Conservation (phyloP, 1,140 invertebrate genomes). For the Hycleus cichorii region DNA sequence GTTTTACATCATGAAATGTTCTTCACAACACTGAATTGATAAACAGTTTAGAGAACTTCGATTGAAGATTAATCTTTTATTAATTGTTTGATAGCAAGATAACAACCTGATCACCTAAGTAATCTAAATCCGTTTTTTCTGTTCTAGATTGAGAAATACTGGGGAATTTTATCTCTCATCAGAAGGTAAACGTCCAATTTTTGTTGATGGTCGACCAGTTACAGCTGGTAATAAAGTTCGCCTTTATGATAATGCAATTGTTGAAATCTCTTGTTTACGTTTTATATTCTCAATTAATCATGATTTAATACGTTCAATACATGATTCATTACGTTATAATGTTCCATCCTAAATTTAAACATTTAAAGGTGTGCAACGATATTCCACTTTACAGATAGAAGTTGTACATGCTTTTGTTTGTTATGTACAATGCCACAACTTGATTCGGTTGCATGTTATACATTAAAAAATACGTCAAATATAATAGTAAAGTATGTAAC, state of each 20-base stretch:
- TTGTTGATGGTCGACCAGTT: conserved; percentile 87
- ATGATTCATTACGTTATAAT: conserved; percentile 38
- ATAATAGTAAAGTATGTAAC: too few species aligned
- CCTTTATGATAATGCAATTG: conserved; percentile 86
- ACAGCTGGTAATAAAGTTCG: conserved; percentile 78
- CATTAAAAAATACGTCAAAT: too few species aligned
- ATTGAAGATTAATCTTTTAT: too few species aligned
- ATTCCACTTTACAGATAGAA: too few species aligned
- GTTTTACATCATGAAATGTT: too few species aligned
- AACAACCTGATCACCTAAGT: background rate
- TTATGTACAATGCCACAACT: too few species aligned
- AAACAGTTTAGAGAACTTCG: too few species aligned
- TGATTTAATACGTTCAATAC: conserved; percentile 61
- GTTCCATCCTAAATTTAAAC: background rate
- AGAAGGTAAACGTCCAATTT: conserved; percentile 91
- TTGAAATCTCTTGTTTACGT: conserved; percentile 85
- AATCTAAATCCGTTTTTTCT: background rate
- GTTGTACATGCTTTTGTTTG: too few species aligned
- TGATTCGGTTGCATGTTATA: too few species aligned
- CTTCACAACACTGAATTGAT: too few species aligned
- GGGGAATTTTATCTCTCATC: conserved; percentile 93
- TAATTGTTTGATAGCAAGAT: background rate
- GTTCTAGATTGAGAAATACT: conserved; percentile 79
- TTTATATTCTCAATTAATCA: conserved; percentile 93
- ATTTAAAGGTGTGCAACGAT: too few species aligned